These are phyloP conservation scores for Apis laboriosa DNA, from an alignment of 1,140 invertebrate genomes.

Conservation along the genomic window DNA sequence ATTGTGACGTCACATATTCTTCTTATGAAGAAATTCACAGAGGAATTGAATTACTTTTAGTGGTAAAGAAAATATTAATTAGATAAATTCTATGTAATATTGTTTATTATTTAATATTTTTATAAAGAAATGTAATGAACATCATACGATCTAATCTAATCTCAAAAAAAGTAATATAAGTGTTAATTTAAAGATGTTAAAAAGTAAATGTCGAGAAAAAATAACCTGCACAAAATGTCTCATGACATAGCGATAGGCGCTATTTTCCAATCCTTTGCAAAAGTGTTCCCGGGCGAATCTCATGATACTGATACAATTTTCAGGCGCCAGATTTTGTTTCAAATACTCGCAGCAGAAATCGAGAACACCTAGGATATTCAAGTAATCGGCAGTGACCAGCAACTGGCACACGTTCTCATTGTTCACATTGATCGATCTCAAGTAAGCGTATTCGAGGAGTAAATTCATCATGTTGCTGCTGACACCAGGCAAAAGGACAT, in stretches of 20 bases:
- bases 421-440: conserved; percentile 86
- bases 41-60: too few species aligned
- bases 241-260: conserved; percentile 87
- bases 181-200: neutral
- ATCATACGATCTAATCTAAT: too few species aligned
- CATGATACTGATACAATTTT: conserved; percentile 91
- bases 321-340: conserved; percentile 83
- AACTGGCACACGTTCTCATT: conserved; percentile 89
- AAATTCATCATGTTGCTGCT: conserved; percentile 87
- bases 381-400: conserved; percentile 88
- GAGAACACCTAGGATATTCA: conserved; percentile 89
- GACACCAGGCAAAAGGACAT: conserved; percentile 89
- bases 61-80: too few species aligned
- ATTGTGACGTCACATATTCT: too few species aligned
- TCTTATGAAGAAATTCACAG: too few species aligned
- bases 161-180: neutral
- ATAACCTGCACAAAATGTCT: conserved; percentile 85
- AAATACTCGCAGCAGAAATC: conserved; percentile 90
- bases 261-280: conserved; percentile 86
- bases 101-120: too few species aligned
- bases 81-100: too few species aligned
- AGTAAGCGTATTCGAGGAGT: conserved; percentile 91
- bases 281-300: conserved; percentile 89
- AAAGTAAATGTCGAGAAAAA: neutral
- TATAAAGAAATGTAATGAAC: too few species aligned